A percentile compares a stretch with the other conserved stretches of the same genome.
phyloP scores from a whole-genome alignment of 2,888 invertebrate species.

The Drosophila picticornis region DNA sequence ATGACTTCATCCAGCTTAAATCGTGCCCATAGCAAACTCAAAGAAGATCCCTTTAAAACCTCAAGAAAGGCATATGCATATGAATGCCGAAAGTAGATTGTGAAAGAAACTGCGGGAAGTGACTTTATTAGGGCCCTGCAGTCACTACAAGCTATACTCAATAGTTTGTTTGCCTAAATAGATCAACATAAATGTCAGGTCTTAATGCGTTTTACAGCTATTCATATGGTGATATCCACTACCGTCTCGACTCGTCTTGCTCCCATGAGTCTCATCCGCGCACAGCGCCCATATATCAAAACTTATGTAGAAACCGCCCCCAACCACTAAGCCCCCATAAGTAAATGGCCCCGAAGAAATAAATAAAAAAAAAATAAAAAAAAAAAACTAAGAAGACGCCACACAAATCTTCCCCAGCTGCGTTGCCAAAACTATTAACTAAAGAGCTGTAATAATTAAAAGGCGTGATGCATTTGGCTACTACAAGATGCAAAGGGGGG shows the following conservation, averaged over 20 bases:
- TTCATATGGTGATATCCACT: slow-evolving; percentile 69
- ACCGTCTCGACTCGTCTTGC: slow-evolving; percentile 39
- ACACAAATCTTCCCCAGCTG: slow-evolving; percentile 69
- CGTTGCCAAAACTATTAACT: slow-evolving; percentile 78
- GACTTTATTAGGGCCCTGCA: slow-evolving; percentile 57
- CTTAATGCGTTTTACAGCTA: slow-evolving; percentile 59
- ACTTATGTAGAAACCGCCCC: slow-evolving; percentile 28
- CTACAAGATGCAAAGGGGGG: slow-evolving; percentile 34
- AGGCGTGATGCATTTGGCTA: slow-evolving; percentile 70
- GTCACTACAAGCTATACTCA: slow-evolving; percentile 16
- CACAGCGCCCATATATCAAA: slow-evolving; percentile 59
- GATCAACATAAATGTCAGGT: slow-evolving; percentile 76
- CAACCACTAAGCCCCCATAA: slow-evolving; percentile 62
- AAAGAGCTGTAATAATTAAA: slow-evolving; percentile 79
- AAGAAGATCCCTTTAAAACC: slow-evolving; percentile 4
- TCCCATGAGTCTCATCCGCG: slow-evolving; percentile 20
- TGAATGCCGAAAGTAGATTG: slow-evolving; percentile 24
- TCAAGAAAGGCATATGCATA: slow-evolving; percentile 48
- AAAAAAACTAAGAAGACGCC: background rate
- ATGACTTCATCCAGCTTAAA: slow-evolving; percentile 46
- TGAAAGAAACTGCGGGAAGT: slow-evolving; percentile 53
- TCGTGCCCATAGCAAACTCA: slow-evolving; percentile 2
- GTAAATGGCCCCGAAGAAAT: slow-evolving; percentile 13
- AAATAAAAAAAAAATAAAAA: slow-evolving; percentile 5
- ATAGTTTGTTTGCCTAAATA: slow-evolving; percentile 70